Conservation (phyloP, 2,888 invertebrate species). For the Diploptera punctata region DNA sequence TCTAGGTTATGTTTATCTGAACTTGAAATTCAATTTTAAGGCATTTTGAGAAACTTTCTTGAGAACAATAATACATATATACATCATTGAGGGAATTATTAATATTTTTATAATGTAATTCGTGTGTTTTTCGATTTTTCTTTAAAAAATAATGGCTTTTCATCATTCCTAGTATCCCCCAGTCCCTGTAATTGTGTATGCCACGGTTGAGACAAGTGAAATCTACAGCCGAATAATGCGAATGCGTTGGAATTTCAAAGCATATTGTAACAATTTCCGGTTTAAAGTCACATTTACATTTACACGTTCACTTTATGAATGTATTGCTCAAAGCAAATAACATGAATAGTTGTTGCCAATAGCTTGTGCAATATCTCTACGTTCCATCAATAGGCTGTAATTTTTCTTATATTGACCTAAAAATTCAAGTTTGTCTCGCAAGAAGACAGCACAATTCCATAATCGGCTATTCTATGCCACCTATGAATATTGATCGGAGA, state of each 20-base stretch:
- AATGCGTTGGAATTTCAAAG: neutral
- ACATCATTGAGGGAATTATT: too few species aligned
- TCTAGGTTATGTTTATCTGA: too few species aligned
- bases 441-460: neutral
- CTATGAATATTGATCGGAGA: too few species aligned
- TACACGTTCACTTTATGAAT: neutral
- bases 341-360: neutral
- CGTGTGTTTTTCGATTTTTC: too few species aligned
- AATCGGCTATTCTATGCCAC: too few species aligned
- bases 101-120: too few species aligned
- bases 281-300: neutral
- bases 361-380: neutral
- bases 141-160: too few species aligned
- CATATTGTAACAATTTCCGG: neutral
- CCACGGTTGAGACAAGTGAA: neutral
- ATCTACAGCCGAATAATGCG: neutral
- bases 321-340: neutral
- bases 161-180: too few species aligned
- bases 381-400: too few species aligned
- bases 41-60: too few species aligned
- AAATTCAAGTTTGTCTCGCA: neutral
- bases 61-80: too few species aligned
- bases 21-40: too few species aligned
- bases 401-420: neutral
- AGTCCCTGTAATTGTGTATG: neutral